Base-by-base conservation (phyloP, 2,797 vertebrate genomes). In the Ptychadena robeensis region DNA sequence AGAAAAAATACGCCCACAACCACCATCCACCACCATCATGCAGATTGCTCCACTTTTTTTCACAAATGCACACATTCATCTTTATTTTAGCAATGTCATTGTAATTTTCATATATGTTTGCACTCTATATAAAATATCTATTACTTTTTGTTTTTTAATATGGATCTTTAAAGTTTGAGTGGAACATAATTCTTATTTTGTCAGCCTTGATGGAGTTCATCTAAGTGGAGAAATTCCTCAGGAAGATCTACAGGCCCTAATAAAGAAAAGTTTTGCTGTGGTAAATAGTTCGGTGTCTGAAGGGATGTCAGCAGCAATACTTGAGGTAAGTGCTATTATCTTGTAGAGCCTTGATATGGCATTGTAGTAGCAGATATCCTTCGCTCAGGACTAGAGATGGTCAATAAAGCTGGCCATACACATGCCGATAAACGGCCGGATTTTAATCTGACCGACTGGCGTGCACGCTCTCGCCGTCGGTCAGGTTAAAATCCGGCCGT, bases 271-370 rank as follows among this genome's bases (percentile, higher is more conserved):
- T 85, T 96, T 93, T 44, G 95, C 96, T 0, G 80, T 98, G 86
- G 95, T 99, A 76, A 99, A 99, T 92, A 97, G 96, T 90, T 98
- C 98, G 0, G 2, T 92, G 85, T 99, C 97, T 0, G 97, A 99
- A 87, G 98, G 98, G 80, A 99, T 99, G 98, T 98, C 97, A 0
- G 97, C 96, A 0, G 96, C 97, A 66, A 90, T 99, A 85, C 93
- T 99, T 86, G 98, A 99, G 97, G 98, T 98, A 92, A 37, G 40
- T 14, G 12, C 31, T 9, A 35, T 31, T 28, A 31, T 22, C 12
- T 64, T 30, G 38, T 48, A 53, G 53, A 1, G 7, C 28, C 18
- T 7, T n/a, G n/a, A n/a, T n/a, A n/a, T n/a, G n/a, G n/a, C n/a
- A n/a, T n/a, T n/a, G n/a, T n/a, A n/a, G n/a, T n/a, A n/a, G n/a